Evolutionary conservation across 2,888 invertebrate genomes (phyloP).

Genomic region (Phaedon cochleariae): DNA sequence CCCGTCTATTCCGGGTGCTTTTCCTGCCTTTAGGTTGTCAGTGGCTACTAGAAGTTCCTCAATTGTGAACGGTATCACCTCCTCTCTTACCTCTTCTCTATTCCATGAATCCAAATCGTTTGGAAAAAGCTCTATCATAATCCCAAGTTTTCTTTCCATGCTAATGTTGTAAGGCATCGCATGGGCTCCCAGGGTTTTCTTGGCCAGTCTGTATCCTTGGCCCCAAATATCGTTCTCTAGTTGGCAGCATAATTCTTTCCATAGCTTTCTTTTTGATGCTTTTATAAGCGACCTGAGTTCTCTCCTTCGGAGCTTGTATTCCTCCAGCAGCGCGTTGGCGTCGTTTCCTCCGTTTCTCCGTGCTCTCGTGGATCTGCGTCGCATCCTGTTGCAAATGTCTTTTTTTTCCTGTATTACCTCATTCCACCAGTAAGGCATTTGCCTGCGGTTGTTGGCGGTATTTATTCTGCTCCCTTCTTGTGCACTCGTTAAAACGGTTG

Average conservation of each 20-base stretch:
- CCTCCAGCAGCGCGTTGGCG: no score
- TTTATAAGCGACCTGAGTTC: constrained; percentile 4
- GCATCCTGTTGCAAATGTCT: background rate
- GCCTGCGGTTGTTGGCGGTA: background rate
- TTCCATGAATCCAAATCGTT: constrained; percentile 4
- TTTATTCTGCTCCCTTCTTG: background rate
- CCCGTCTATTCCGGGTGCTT: constrained; percentile 23
- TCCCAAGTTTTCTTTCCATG: constrained; percentile 3
- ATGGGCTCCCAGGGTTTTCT: background rate
- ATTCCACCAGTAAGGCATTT: constrained; percentile 11
- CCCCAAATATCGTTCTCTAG: constrained; percentile 6
- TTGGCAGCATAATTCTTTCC: background rate
- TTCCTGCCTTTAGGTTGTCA: constrained; percentile 11
- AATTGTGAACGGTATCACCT: background rate
- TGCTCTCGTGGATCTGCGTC: background rate
- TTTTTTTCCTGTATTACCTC: background rate
- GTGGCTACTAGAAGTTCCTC: constrained; percentile 16
- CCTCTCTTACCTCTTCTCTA: background rate
- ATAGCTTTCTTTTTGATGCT: background rate
- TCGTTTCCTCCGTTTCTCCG: background rate
- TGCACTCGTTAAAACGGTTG: background rate
- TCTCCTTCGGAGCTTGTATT: background rate
- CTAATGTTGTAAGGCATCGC: background rate
- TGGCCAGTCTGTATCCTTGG: constrained; percentile 4
- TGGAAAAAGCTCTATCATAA: constrained; percentile 3